These are phyloP conservation scores for Drosophila rufa DNA, from an alignment of 1,140 invertebrate species.

Conservation along the genomic window DNA sequence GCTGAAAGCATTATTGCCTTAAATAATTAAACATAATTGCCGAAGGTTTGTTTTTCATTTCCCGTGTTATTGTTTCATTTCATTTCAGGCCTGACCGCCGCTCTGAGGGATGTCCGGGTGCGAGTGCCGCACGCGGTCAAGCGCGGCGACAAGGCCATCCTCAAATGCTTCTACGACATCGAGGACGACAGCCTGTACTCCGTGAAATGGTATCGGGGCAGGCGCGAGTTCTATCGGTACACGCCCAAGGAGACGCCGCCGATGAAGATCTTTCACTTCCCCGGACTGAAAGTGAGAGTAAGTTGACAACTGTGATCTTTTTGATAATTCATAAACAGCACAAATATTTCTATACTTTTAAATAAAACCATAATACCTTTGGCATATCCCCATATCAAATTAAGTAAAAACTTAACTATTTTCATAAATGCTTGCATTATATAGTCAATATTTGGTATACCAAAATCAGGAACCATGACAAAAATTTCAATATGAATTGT, in stretches of 20 bases:
- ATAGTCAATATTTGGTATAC: no score
- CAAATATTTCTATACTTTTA: neutral
- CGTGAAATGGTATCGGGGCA: slow-evolving; percentile 94
- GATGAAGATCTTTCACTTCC: slow-evolving; percentile 90
- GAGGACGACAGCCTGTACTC: slow-evolving; percentile 92
- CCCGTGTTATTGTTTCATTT: slow-evolving; percentile 34
- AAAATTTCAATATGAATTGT: no score
- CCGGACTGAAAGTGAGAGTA: slow-evolving; percentile 92
- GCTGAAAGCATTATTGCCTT: slow-evolving; percentile 56
- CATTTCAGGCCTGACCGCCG: slow-evolving; percentile 50
- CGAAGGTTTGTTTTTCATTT: slow-evolving; percentile 35
- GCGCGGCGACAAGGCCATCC: slow-evolving; percentile 88
- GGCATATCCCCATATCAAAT: no score
- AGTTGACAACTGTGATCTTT: slow-evolving; percentile 66
- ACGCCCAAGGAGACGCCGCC: slow-evolving; percentile 90
- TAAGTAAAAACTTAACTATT: no score
- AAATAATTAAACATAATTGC: slow-evolving; percentile 56
- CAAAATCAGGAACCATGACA: no score
- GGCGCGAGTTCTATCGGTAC: slow-evolving; percentile 91
- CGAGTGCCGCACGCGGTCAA: slow-evolving; percentile 89
- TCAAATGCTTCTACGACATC: slow-evolving; percentile 92
- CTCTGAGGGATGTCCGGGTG: slow-evolving; percentile 88
- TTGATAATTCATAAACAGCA: neutral
- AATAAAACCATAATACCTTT: no score
- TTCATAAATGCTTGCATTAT: no score